phyloP scores from a whole-genome alignment of 1,140 invertebrate species.

The Liolophura sinensis region DNA sequence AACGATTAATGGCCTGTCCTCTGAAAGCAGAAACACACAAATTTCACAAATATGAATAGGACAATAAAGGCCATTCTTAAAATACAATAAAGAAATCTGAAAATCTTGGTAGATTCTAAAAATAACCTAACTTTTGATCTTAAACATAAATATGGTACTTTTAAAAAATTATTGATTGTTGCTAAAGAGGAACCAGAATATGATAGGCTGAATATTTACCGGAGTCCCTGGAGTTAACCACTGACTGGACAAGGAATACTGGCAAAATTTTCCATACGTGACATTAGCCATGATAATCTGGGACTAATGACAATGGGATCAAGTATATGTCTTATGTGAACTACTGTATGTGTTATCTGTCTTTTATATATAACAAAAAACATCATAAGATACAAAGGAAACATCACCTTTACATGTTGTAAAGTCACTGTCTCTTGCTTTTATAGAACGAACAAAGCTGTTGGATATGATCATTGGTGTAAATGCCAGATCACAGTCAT shows the following conservation, averaged over 20 bases:
- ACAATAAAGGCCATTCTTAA: conserved; percentile 3
- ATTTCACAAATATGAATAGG: conserved; percentile 13
- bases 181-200: too few species aligned
- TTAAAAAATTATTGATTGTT: too few species aligned
- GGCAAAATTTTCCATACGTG: too few species aligned
- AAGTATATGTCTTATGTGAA: not conserved
- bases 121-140: too few species aligned
- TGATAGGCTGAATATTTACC: too few species aligned
- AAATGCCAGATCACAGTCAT: conserved; percentile 87
- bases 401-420: conserved; percentile 70
- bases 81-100: conserved; percentile 4
- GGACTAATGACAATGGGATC: too few species aligned
- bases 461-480: conserved; percentile 96
- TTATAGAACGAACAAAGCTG: conserved; percentile 85
- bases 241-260: too few species aligned
- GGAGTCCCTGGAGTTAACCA: too few species aligned
- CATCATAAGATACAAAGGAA: conserved; percentile 1
- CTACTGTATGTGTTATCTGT: not conserved
- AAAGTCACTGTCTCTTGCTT: conserved; percentile 89
- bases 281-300: too few species aligned
- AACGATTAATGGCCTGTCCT: conserved; percentile 83
- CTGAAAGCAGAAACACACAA: conserved; percentile 54
- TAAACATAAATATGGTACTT: too few species aligned
- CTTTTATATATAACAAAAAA: conserved; percentile 2
- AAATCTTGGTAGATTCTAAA: not conserved